These are phyloP conservation scores for Nasonia longicornis DNA, from an alignment of 1,140 invertebrate species.

Conservation along the genomic window DNA sequence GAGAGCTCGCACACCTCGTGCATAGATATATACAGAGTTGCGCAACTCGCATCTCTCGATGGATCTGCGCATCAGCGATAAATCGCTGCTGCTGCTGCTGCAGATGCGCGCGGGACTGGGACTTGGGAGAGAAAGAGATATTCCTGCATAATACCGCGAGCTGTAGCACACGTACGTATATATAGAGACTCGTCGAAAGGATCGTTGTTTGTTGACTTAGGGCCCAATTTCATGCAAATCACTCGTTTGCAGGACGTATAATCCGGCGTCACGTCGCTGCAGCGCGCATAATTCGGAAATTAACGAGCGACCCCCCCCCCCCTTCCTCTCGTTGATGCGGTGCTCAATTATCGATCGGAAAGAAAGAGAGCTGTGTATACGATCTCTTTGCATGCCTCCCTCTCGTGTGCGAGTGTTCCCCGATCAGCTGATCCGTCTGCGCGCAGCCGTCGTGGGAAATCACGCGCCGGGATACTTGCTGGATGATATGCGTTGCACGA, in stretches of 20 bases:
- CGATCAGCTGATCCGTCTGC: not conserved
- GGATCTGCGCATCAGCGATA: not conserved
- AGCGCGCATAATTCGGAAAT: conserved; percentile 39
- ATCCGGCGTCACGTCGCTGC: conserved; percentile 31
- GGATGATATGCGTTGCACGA: conserved; percentile 38
- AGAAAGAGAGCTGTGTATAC: not conserved
- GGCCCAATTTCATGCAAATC: conserved; percentile 66
- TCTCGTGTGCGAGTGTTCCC: conserved; percentile 23
- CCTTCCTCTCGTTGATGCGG: not conserved
- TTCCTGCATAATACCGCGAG: not conserved
- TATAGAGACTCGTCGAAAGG: conserved; percentile 19
- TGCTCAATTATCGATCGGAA: conserved; percentile 27
- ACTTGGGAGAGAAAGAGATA: conserved; percentile 47
- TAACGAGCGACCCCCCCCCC: not conserved
- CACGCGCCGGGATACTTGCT: not conserved
- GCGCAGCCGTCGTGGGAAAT: conserved; percentile 37
- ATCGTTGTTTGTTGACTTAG: conserved; percentile 55
- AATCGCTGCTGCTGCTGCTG: not conserved
- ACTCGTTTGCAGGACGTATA: conserved; percentile 55
- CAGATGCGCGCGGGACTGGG: not conserved
- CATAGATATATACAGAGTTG: not conserved
- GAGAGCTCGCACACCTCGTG: not conserved
- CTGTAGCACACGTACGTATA: too few species aligned
- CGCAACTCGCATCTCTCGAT: not conserved
- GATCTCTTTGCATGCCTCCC: not conserved